Evolutionary conservation across 2,888 invertebrate species (phyloP).

Genomic region (Drosophila austrosaltans): DNA sequence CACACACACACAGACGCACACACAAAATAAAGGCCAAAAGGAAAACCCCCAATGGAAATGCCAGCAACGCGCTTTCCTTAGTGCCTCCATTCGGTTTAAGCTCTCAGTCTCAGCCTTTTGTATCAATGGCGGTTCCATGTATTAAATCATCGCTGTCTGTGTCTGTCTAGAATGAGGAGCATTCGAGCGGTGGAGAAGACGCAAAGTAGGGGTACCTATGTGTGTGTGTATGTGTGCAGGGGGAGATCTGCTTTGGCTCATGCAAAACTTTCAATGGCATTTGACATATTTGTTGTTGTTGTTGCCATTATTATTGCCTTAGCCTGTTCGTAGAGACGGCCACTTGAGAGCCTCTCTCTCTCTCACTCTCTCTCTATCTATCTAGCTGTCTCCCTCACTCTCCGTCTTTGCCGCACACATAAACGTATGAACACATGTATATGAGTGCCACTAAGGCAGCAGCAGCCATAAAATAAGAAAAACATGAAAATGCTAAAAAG

Average conservation of each 20-base stretch:
- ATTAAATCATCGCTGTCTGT: conserved; percentile 61
- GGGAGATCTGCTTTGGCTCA: conserved; percentile 24
- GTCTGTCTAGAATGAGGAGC: background rate
- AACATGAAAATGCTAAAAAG: conserved; percentile 41
- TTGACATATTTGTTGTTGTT: conserved; percentile 42
- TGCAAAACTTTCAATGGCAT: conserved; percentile 70
- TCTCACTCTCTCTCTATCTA: background rate
- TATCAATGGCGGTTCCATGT: conserved; percentile 49
- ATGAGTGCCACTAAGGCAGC: conserved; percentile 53
- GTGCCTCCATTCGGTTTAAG: conserved; percentile 20
- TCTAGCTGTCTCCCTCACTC: conserved; percentile 10
- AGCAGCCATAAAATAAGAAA: conserved; percentile 62
- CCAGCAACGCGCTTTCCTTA: conserved; percentile 28
- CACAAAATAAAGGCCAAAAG: conserved; percentile 11
- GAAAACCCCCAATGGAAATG: conserved; percentile 46
- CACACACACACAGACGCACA: conserved; percentile 9
- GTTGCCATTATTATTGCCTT: conserved; percentile 55
- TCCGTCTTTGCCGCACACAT: conserved; percentile 9
- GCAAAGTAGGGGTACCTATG: background rate
- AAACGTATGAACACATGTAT: conserved; percentile 21
- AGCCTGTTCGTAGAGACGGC: conserved; percentile 36
- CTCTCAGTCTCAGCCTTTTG: conserved; percentile 28
- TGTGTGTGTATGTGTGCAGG: conserved; percentile 13
- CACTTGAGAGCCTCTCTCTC: conserved; percentile 46
- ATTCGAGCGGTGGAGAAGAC: background rate